phyloP scores from a whole-genome alignment of 2,888 invertebrate genomes.

The Euphydryas editha region DNA sequence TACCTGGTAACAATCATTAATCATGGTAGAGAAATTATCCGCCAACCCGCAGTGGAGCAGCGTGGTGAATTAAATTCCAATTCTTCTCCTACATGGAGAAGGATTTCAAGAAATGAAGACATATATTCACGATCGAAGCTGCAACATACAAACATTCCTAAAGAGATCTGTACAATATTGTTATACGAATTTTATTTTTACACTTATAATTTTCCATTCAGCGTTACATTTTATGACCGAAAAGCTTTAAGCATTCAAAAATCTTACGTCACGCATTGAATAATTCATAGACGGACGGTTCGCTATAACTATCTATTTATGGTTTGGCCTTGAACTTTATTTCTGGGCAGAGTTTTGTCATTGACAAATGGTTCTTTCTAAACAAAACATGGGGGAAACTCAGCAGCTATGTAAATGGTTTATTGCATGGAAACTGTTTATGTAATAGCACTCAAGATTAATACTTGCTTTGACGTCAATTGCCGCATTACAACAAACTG shows the following conservation, averaged over 20 bases:
- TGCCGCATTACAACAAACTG: neutral
- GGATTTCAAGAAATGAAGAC: no score
- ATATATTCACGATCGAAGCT: no score
- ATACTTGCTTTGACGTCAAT: conserved; percentile 28
- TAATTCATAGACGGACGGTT: conserved; percentile 31
- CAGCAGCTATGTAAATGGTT: conserved; percentile 22
- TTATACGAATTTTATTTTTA: neutral
- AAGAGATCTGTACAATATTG: neutral
- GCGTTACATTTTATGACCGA: neutral
- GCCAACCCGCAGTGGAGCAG: no score
- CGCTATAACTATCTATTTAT: conserved; percentile 29
- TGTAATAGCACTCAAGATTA: conserved; percentile 24
- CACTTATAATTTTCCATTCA: neutral
- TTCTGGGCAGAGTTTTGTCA: conserved; percentile 30
- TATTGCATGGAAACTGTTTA: conserved; percentile 27
- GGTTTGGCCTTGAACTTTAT: conserved; percentile 31
- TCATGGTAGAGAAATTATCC: no score
- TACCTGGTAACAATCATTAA: no score
- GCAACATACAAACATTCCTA: no score
- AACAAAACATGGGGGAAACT: conserved; percentile 26
- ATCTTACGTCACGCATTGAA: conserved; percentile 27
- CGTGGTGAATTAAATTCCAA: no score
- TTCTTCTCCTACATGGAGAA: no score
- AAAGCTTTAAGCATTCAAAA: conserved; percentile 22
- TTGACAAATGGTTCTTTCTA: conserved; percentile 40